A percentile compares a stretch with the other conserved stretches of the same genome.
These are phyloP conservation scores for Calliopsis andreniformis DNA, from an alignment of 1,140 invertebrate genomes.

Conservation along the genomic window DNA sequence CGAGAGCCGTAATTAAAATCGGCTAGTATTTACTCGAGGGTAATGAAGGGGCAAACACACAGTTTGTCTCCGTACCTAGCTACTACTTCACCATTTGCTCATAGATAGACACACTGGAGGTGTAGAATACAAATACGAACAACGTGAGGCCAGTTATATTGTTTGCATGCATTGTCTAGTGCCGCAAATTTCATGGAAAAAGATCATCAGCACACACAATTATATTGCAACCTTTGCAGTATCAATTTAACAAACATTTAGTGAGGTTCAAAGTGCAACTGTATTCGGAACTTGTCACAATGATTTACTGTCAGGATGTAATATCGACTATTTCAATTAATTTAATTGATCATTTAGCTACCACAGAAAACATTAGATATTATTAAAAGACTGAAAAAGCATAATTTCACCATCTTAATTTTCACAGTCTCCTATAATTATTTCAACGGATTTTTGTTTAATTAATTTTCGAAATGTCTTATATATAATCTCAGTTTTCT, in stretches of 20 bases:
- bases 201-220: not conserved
- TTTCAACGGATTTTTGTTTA: not conserved
- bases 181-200: constrained; percentile 4
- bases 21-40: constrained; percentile 77
- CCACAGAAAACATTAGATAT: too few species aligned
- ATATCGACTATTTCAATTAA: too few species aligned
- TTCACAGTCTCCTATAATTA: not conserved
- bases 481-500: too few species aligned
- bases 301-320: not conserved
- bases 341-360: too few species aligned
- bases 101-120: constrained; percentile 11
- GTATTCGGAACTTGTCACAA: not conserved
- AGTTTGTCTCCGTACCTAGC: constrained; percentile 76
- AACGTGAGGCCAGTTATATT: not conserved
- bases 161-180: constrained; percentile 7
- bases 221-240: not conserved
- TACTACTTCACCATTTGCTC: constrained; percentile 34
- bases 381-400: too few species aligned
- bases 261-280: not conserved
- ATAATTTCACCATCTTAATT: too few species aligned
- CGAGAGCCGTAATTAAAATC: constrained; percentile 79
- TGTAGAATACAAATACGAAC: not conserved
- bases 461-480: too few species aligned
- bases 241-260: not conserved
- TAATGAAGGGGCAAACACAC: constrained; percentile 80